phyloP scores from a whole-genome alignment of 2,113 vertebrate species.

The Oenanthe oenanthe region DNA sequence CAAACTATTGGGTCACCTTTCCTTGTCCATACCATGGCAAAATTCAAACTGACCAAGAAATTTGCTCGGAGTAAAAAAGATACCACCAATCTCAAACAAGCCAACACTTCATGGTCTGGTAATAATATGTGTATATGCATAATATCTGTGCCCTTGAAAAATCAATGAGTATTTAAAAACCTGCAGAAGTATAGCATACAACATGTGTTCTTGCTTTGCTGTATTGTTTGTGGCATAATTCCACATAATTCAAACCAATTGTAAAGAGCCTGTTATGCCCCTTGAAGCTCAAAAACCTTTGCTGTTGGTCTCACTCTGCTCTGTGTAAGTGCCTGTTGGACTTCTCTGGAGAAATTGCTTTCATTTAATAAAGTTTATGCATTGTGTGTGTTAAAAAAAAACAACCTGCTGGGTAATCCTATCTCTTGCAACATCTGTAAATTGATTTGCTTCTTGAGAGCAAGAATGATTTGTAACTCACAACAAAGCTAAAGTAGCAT shows the following conservation, averaged over 20 bases:
- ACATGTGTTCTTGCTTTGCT: neutral
- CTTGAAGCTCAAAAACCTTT: neutral
- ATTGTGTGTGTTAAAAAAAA: neutral
- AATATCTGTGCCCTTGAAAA: neutral
- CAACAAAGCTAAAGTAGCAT: slow-evolving; percentile 19
- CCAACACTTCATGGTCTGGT: neutral
- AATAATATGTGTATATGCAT: neutral
- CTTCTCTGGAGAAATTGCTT: slow-evolving; percentile 34
- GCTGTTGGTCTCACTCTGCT: neutral
- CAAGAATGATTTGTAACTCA: slow-evolving; percentile 31
- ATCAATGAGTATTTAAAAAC: neutral
- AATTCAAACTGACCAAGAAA: neutral
- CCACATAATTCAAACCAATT: neutral
- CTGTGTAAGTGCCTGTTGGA: neutral
- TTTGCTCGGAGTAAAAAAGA: neutral
- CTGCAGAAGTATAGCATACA: neutral
- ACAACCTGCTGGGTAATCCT: neutral
- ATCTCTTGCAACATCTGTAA: slow-evolving; percentile 38
- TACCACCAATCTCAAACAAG: neutral
- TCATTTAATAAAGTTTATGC: slow-evolving; percentile 15
- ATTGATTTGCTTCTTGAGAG: slow-evolving; percentile 53
- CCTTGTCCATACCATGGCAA: neutral
- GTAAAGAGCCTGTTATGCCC: neutral
- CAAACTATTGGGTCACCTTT: neutral
- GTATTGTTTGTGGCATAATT: neutral